Percentiles rank a stretch among this genome's conserved stretches.
Conservation (phyloP, 2,113 vertebrate species). For the Hassar affinis region DNA sequence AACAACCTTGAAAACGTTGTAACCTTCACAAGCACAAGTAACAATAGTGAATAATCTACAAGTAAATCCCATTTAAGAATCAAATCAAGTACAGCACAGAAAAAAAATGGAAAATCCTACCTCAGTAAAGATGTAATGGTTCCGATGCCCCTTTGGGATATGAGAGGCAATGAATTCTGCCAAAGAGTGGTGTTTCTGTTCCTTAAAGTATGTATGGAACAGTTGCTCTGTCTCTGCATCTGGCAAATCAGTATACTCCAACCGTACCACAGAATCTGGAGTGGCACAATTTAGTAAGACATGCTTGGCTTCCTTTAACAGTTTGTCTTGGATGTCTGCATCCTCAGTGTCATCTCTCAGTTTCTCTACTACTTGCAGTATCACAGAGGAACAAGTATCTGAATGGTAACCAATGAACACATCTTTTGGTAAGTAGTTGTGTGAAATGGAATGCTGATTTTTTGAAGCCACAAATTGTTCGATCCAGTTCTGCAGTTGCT, state of each 20-base stretch:
- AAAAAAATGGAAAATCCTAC: constrained; percentile 60
- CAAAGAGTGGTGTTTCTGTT: constrained; percentile 81
- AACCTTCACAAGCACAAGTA: constrained; percentile 68
- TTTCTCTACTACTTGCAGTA: constrained; percentile 77
- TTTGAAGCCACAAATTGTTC: constrained; percentile 62
- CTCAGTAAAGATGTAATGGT: constrained; percentile 78
- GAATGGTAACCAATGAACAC: constrained; percentile 90
- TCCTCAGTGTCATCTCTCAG: constrained; percentile 43
- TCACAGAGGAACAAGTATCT: constrained; percentile 84
- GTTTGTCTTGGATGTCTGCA: constrained; percentile 46
- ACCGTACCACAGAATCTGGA: constrained; percentile 85
- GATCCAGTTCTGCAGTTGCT: constrained; percentile 78
- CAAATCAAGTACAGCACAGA: constrained; percentile 56
- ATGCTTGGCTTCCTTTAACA: constrained; percentile 70
- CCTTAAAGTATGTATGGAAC: constrained; percentile 72
- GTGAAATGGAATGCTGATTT: constrained; percentile 54
- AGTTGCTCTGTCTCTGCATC: constrained; percentile 62
- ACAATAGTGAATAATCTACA: neutral
- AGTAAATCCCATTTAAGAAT: neutral
- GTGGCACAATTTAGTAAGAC: constrained; percentile 86
- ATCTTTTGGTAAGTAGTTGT: constrained; percentile 74
- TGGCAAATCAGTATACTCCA: constrained; percentile 63
- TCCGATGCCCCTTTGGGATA: neutral
- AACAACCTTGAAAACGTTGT: constrained; percentile 94
- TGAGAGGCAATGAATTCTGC: constrained; percentile 79